phyloP scores from a whole-genome alignment of 2,797 vertebrate species.

The Rhadinocentrus ornatus region DNA sequence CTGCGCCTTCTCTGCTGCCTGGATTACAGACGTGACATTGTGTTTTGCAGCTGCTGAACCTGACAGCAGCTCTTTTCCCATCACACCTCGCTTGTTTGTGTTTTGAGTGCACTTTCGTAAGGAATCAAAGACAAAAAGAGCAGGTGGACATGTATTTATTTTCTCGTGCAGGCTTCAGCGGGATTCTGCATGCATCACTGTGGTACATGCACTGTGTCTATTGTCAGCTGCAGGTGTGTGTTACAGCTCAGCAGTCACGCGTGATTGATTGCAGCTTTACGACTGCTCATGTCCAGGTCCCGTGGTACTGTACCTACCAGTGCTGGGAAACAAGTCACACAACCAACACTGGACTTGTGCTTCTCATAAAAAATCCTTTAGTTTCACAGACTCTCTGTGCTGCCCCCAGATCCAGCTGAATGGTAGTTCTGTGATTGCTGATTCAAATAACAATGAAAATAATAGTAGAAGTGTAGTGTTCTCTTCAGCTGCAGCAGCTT shows the following conservation, averaged over 20 bases:
- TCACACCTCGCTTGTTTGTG: slow-evolving; percentile 36
- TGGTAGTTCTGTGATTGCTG: slow-evolving; percentile 55
- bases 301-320: slow-evolving; percentile 30
- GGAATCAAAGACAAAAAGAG: slow-evolving; percentile 16
- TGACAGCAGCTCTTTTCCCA: slow-evolving; percentile 39
- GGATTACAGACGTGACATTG: slow-evolving; percentile 45
- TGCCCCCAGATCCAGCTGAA: slow-evolving; percentile 39
- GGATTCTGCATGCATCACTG: background rate
- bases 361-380: slow-evolving; percentile 37
- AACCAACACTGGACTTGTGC: slow-evolving; percentile 27
- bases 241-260: slow-evolving; percentile 52
- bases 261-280: slow-evolving; percentile 66
- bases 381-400: slow-evolving; percentile 48
- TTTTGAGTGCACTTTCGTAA: slow-evolving; percentile 20
- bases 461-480: slow-evolving; percentile 38
- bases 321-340: slow-evolving; percentile 52
- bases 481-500: slow-evolving; percentile 50
- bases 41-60: slow-evolving; percentile 35
- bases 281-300: slow-evolving; percentile 59
- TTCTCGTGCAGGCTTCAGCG: background rate
- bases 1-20: slow-evolving; percentile 45
- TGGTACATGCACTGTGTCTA: background rate
- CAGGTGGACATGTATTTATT: slow-evolving; percentile 29
- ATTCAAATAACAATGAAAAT: slow-evolving; percentile 64
- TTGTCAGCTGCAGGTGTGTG: slow-evolving; percentile 20